These are phyloP conservation scores for Latheticus oryzae DNA, from an alignment of 2,888 invertebrate genomes.

Conservation along the genomic window DNA sequence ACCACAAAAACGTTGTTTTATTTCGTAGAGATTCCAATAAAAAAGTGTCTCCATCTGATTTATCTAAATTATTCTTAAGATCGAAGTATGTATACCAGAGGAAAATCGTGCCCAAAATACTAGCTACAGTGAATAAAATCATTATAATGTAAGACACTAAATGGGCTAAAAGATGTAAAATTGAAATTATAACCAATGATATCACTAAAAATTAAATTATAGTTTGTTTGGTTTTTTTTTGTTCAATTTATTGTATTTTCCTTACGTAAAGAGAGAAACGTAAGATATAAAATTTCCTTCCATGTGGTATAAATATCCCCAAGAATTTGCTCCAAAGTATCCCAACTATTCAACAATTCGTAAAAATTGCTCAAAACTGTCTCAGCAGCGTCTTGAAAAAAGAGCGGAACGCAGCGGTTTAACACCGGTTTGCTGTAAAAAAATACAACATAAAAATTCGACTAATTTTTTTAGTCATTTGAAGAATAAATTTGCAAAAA, in stretches of 20 bases:
- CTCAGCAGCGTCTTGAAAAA: constrained; percentile 74
- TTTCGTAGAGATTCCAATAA: constrained; percentile 86
- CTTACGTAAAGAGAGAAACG: constrained; percentile 85
- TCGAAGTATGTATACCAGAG: constrained; percentile 92
- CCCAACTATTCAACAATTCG: constrained; percentile 87
- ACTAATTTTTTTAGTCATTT: constrained; percentile 17
- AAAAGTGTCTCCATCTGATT: constrained; percentile 65
- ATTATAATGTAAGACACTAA: constrained; percentile 91
- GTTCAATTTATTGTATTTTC: constrained; percentile 9
- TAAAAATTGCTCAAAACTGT: constrained; percentile 79
- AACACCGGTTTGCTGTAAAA: constrained; percentile 80
- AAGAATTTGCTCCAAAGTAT: constrained; percentile 87
- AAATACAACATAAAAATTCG: constrained; percentile 23
- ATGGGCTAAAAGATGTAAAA: constrained; percentile 85
- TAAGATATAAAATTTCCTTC: constrained; percentile 85
- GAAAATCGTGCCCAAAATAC: constrained; percentile 80
- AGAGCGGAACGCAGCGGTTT: constrained; percentile 88
- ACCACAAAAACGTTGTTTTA: constrained; percentile 85
- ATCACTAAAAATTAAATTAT: constrained; percentile 72
- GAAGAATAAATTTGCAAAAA: too few relatives aligned
- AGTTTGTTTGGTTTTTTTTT: background rate
- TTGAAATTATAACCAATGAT: constrained; percentile 83
- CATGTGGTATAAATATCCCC: constrained; percentile 90
- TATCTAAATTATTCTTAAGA: constrained; percentile 75
- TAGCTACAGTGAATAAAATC: constrained; percentile 80